Evolutionary conservation across 2,797 vertebrate genomes (phyloP).

Genomic region (Sphenopsis melanotis): DNA sequence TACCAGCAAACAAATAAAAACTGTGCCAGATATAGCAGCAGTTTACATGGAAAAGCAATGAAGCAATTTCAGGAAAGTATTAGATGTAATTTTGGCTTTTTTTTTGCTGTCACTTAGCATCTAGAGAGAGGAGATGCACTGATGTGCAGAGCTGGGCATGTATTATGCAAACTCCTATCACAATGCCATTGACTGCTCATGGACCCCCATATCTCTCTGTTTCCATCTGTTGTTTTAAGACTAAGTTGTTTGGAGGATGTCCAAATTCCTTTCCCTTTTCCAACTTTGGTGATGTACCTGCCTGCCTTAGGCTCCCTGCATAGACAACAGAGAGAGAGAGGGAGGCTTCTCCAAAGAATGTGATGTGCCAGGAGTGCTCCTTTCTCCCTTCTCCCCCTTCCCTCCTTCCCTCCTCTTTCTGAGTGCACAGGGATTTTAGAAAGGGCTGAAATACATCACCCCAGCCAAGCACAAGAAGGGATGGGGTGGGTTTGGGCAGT

Average conservation of each 20-base stretch:
- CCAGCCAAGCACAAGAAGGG: background rate
- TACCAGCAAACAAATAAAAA: constrained; percentile 41
- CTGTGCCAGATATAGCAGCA: constrained; percentile 6
- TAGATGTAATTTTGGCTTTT: constrained; percentile 20
- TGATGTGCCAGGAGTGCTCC: background rate
- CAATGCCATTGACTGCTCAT: constrained; percentile 38
- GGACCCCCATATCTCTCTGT: constrained; percentile 27
- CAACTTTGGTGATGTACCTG: constrained; percentile 23
- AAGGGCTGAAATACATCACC: background rate
- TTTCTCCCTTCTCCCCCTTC: background rate
- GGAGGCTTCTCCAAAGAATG: background rate
- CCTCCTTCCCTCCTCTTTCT: background rate
- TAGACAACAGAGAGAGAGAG: background rate
- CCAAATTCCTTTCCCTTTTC: constrained; percentile 45
- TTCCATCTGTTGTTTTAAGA: constrained; percentile 64
- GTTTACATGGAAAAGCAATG: constrained; percentile 43
- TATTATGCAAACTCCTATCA: constrained; percentile 42
- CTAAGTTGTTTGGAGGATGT: constrained; percentile 51
- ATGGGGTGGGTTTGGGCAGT: background rate
- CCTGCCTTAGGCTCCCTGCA: constrained; percentile 19
- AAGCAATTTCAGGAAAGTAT: constrained; percentile 48
- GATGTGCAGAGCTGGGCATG: background rate
- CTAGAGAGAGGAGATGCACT: constrained; percentile 1
- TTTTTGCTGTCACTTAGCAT: constrained; percentile 44
- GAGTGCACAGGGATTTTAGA: background rate